Evolutionary conservation across 2,888 invertebrate species (phyloP), one percentile per base, ranked within the genome.

Genomic region (Brachynemurus nebulosus): DNA sequence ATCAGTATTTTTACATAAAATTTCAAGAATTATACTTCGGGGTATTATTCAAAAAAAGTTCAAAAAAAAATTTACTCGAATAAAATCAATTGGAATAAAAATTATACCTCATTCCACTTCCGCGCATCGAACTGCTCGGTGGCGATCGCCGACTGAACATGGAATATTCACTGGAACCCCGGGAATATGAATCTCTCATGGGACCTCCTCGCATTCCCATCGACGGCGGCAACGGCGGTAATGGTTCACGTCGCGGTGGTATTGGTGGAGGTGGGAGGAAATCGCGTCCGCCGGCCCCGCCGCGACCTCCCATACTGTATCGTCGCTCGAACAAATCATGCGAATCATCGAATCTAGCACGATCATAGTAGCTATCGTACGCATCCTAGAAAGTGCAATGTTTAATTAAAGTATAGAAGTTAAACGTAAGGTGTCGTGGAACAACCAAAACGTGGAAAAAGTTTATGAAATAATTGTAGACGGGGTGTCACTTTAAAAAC

Each of bases 91-190:
- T n/a, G n/a, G 7, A 36, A 37, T 12, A 6, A 19, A 16, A 40
- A 40, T 7, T 7, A 27, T 44, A 44, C 44, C 44, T 62, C 55
- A 59, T 60, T 33, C 63, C 55, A 9, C 61, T 59, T n/a, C 63
- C 59, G 38, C 59, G 56, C 51, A 62, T 54, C 27, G 57, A 54
- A 23, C 59, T 54, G 7, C 58, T 52, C 5, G 85, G 82, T 54
- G 86, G 85, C 53, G 85, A 83, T 56, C 86, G 71, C 52, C 88
- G 74, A 65, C 83, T 86, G 68, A 83, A 86, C 80, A 86, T 84
- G 54, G 78, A 74, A 63, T 86, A 85, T 62, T 86, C 74, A 48
- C 61, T 59, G 56, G 68, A 64, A 25, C 69, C 63, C 45, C 71
- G 69, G 68, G 78, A 65, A 64, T 70, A 66, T 70, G 78, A 68